Percentiles rank a stretch among this genome's conserved stretches.
Evolutionary conservation across 2,888 invertebrate species (phyloP).

Genomic region (Sepiola atlantica): DNA sequence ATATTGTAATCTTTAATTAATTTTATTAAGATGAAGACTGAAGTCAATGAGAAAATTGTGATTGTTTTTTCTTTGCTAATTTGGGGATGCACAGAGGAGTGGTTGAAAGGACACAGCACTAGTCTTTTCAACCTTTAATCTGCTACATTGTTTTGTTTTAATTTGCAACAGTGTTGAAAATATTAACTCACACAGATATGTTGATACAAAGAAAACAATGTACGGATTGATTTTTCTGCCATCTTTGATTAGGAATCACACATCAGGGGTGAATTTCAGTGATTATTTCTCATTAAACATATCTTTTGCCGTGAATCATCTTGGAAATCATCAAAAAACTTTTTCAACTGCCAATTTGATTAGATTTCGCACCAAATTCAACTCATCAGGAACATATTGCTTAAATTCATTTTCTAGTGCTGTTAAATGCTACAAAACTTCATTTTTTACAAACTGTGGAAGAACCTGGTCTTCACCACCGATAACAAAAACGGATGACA

Average conservation of each 20-base stretch:
- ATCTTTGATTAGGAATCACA: background rate
- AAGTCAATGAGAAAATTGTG: slow-evolving; percentile 21
- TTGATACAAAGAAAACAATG: slow-evolving; percentile 37
- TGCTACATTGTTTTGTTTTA: background rate
- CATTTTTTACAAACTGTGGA: background rate
- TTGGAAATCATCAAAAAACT: background rate
- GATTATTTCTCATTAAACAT: slow-evolving; percentile 44
- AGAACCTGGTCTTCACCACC: background rate
- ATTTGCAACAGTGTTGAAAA: slow-evolving; percentile 39
- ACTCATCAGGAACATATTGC: background rate
- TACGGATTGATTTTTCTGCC: background rate
- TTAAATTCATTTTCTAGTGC: slow-evolving; percentile 36
- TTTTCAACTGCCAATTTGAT: slow-evolving; percentile 34
- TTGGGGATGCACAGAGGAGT: too few species aligned
- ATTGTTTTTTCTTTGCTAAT: background rate
- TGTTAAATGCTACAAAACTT: slow-evolving; percentile 38
- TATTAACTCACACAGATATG: background rate
- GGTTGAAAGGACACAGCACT: too few species aligned
- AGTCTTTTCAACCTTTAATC: background rate
- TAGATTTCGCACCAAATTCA: background rate
- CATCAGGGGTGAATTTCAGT: background rate
- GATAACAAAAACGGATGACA: background rate
- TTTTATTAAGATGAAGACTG: background rate
- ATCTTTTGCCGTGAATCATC: slow-evolving; percentile 24
- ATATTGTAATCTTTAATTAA: background rate